Evolutionary conservation across 2,888 invertebrate species (phyloP).

Genomic region (Pelosia muscerda): DNA sequence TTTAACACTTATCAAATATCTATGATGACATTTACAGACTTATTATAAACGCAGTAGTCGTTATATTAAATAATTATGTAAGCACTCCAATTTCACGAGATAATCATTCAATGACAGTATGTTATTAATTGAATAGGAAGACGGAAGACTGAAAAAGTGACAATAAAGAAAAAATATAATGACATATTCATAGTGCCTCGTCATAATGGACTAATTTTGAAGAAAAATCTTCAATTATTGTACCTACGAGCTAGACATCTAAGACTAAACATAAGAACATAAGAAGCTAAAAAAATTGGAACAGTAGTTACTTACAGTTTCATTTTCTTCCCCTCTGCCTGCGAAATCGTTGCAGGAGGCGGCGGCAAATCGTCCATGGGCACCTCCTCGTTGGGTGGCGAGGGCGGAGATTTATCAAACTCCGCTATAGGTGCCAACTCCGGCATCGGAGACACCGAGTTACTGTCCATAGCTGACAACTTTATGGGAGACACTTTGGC

Average conservation of each 20-base stretch:
- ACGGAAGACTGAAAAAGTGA: not conserved
- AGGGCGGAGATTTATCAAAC: conserved; percentile 90
- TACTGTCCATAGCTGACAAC: conserved; percentile 89
- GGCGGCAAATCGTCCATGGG: conserved; percentile 90
- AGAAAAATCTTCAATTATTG: too few species aligned
- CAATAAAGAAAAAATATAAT: too few species aligned
- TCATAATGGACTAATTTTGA: too few species aligned
- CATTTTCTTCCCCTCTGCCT: conserved; percentile 86
- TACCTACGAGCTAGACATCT: not conserved
- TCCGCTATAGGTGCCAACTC: conserved; percentile 90
- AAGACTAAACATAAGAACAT: not conserved
- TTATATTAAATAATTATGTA: not conserved
- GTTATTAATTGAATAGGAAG: too few species aligned
- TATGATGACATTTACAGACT: conserved; percentile 52
- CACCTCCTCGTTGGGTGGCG: conserved; percentile 88
- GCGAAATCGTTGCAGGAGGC: conserved; percentile 87
- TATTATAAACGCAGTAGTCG: conserved; percentile 22
- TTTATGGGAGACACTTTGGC: conserved; percentile 87
- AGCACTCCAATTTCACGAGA: not conserved
- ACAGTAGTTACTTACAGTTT: conserved; percentile 76
- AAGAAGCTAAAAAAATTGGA: not conserved
- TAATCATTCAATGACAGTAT: too few species aligned
- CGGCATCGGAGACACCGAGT: conserved; percentile 90
- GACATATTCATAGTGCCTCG: too few species aligned
- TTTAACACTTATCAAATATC: not conserved